These are phyloP conservation scores for Andricus grossulariae DNA, from an alignment of 1,140 invertebrate genomes.

Conservation along the genomic window DNA sequence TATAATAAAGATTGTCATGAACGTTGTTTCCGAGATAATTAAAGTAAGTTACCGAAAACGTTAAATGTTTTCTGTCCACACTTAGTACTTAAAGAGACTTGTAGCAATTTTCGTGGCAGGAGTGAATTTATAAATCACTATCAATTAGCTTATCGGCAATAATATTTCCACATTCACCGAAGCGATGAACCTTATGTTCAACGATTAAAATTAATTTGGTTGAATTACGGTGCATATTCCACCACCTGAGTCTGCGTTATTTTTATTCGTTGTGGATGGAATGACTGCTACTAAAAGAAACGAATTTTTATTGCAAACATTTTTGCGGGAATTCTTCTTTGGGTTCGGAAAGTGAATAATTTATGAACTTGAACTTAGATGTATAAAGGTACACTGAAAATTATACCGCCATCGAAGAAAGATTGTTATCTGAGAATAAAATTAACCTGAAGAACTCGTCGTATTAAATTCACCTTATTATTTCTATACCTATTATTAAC, in stretches of 20 bases:
- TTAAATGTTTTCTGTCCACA: not conserved
- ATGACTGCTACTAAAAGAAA: not conserved
- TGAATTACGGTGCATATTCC: slow-evolving; percentile 20
- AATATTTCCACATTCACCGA: slow-evolving; percentile 1
- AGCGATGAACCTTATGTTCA: not conserved
- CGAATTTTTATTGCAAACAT: not conserved
- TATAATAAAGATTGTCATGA: slow-evolving; percentile 9
- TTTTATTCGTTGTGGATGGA: not conserved
- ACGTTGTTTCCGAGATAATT: not conserved
- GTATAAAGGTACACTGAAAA: not conserved
- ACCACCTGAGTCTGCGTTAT: not conserved
- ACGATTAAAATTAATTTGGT: slow-evolving; percentile 6
- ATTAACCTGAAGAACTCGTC: not conserved
- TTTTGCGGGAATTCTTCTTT: not conserved
- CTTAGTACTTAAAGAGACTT: slow-evolving; percentile 3
- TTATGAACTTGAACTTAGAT: slow-evolving; percentile 11
- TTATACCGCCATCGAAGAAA: not conserved
- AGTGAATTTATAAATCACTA: not conserved
- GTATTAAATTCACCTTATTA: slow-evolving; percentile 13
- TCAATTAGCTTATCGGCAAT: slow-evolving; percentile 29
- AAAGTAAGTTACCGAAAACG: not conserved
- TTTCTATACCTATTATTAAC: slow-evolving; percentile 9
- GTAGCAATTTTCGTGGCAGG: not conserved
- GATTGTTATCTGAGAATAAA: slow-evolving; percentile 11
- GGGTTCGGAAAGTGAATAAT: not conserved